Evolutionary conservation across 2,888 invertebrate species (phyloP).

Genomic region (Campopleginae sp.): DNA sequence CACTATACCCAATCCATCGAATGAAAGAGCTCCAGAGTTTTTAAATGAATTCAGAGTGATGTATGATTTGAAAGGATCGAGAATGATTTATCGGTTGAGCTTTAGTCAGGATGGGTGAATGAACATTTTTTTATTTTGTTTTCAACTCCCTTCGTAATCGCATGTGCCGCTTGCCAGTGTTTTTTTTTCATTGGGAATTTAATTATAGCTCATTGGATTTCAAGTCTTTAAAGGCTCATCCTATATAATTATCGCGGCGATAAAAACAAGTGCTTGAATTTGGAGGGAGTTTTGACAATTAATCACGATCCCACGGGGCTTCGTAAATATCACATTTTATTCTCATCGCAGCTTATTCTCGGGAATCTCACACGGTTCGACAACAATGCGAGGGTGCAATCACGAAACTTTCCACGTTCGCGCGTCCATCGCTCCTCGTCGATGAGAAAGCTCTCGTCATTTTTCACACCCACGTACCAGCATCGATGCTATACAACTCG

Average conservation of each 20-base stretch:
- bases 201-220: neutral
- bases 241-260: neutral
- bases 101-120: neutral
- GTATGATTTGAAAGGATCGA: neutral
- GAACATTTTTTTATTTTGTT: neutral
- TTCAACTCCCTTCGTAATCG: neutral
- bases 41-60: neutral
- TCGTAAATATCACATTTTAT: conserved; percentile 77
- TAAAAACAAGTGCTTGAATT: neutral
- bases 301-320: conserved; percentile 72
- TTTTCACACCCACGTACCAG: conserved; percentile 73
- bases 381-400: conserved; percentile 77
- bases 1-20: neutral
- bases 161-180: neutral
- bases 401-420: conserved; percentile 55
- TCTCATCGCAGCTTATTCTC: conserved; percentile 66
- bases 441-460: conserved; percentile 74
- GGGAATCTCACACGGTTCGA: conserved; percentile 54
- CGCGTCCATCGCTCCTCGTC: conserved; percentile 58
- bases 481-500: conserved; percentile 61
- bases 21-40: neutral
- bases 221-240: neutral
- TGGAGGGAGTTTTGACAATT: conserved; percentile 72
- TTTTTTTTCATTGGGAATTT: neutral
- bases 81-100: neutral